A percentile compares a stretch with the other conserved stretches of the same genome.
These are phyloP conservation scores for Catonia carolina DNA, from an alignment of 2,888 invertebrate genomes.

Conservation along the genomic window DNA sequence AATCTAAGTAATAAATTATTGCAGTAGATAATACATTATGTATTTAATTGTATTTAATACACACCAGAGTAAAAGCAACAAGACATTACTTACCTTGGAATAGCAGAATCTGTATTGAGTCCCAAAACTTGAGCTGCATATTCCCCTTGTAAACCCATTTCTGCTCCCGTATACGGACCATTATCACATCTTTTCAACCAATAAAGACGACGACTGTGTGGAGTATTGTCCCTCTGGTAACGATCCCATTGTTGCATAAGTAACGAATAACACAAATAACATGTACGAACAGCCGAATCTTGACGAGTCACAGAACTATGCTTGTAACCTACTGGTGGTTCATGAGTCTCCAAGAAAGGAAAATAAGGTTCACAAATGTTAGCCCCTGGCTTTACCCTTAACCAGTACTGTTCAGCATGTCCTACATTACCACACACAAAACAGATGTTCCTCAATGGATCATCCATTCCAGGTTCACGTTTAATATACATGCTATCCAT, in stretches of 20 bases:
- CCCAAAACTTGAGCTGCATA: slow-evolving; percentile 86
- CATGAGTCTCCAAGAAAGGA: slow-evolving; percentile 85
- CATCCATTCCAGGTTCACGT: slow-evolving; percentile 24
- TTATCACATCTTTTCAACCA: slow-evolving; percentile 90
- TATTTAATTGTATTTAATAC: too few relatives aligned
- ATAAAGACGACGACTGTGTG: slow-evolving; percentile 80
- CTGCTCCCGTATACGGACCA: slow-evolving; percentile 82
- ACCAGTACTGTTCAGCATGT: slow-evolving; percentile 53
- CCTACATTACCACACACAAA: slow-evolving; percentile 69
- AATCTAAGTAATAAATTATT: too few relatives aligned
- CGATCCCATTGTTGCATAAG: slow-evolving; percentile 88
- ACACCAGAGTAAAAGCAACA: too few relatives aligned
- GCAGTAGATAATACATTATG: too few relatives aligned
- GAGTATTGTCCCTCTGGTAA: slow-evolving; percentile 77
- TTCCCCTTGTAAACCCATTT: slow-evolving; percentile 84
- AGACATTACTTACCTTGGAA: slow-evolving; percentile 26
- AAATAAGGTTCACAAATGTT: slow-evolving; percentile 75
- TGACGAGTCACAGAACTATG: slow-evolving; percentile 28
- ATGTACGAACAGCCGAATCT: slow-evolving; percentile 46
- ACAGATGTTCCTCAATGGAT: slow-evolving; percentile 41
- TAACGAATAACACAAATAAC: slow-evolving; percentile 81
- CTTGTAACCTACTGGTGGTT: slow-evolving; percentile 69
- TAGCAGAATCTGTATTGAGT: slow-evolving; percentile 52
- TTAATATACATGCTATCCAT: slow-evolving; percentile 21
- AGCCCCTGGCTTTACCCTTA: slow-evolving; percentile 61